Conservation (phyloP, 2,113 vertebrate genomes). For the Steatornis caripensis region DNA sequence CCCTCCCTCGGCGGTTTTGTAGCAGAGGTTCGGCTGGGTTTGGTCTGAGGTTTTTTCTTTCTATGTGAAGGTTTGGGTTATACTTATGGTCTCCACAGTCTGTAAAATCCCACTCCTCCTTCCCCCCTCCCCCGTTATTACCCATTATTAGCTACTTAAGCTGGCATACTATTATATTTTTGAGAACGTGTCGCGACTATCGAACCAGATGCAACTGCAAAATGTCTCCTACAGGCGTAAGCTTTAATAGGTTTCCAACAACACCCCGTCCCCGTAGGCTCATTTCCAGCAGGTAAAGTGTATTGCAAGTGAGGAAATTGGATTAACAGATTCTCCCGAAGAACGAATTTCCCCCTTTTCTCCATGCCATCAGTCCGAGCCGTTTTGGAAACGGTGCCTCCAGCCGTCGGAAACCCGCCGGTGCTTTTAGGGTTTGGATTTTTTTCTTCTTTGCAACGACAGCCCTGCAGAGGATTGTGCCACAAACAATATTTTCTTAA, state of each 20-base stretch:
- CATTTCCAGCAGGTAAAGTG: not conserved
- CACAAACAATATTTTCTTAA: not conserved
- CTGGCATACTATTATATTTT: fast-evolving
- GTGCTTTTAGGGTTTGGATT: not conserved
- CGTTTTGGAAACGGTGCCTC: not conserved
- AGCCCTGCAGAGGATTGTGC: not conserved
- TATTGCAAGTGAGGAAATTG: not conserved
- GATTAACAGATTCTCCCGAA: not conserved
- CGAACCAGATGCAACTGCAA: not conserved
- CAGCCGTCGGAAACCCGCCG: not conserved
- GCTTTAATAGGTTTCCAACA: not conserved
- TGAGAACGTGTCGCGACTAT: fast-evolving
- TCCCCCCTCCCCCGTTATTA: not conserved
- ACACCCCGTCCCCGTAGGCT: not conserved
- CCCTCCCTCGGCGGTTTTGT: not conserved
- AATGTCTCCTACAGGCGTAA: not conserved
- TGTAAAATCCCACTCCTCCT: not conserved
- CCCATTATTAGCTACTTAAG: not conserved
- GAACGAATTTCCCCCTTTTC: not conserved
- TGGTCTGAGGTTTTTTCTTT: not conserved
- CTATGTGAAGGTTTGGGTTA: not conserved
- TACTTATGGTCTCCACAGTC: not conserved
- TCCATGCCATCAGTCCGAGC: not conserved
- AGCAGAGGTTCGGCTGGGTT: not conserved
- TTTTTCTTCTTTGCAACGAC: not conserved